Percentiles rank a stretch among this genome's conserved stretches.
Evolutionary conservation across 2,888 invertebrate genomes (phyloP).

Genomic region (Euclidia mi): DNA sequence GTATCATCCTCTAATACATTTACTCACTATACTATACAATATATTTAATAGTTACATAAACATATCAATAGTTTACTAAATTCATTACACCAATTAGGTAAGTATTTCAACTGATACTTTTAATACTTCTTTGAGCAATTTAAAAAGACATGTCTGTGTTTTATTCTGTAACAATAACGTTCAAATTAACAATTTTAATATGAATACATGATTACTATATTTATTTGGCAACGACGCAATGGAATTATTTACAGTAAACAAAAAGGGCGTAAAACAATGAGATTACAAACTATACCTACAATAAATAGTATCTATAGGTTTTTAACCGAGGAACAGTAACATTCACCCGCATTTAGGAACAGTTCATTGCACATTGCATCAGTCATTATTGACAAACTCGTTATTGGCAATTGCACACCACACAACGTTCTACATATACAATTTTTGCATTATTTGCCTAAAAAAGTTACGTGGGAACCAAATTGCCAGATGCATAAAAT

Average conservation of each 20-base stretch:
- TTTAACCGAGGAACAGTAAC: slow-evolving; percentile 59
- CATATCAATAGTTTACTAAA: slow-evolving; percentile 18
- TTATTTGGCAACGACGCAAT: slow-evolving; percentile 54
- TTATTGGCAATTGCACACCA: slow-evolving; percentile 45
- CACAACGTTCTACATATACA: slow-evolving; percentile 38
- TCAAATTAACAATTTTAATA: slow-evolving; percentile 2
- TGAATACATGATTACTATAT: slow-evolving; percentile 30
- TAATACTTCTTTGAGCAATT: slow-evolving; percentile 47
- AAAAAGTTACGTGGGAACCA: slow-evolving; percentile 54
- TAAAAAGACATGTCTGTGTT: slow-evolving; percentile 18
- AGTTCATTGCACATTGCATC: slow-evolving; percentile 50
- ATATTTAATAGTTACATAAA: slow-evolving; percentile 9
- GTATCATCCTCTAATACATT: slow-evolving; percentile 28
- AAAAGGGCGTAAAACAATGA: slow-evolving; percentile 52
- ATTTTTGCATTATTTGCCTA: slow-evolving; percentile 30
- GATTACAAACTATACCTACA: slow-evolving; percentile 48
- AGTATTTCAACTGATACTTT: slow-evolving; percentile 28
- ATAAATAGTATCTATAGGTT: slow-evolving; percentile 57
- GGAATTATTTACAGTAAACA: slow-evolving; percentile 52
- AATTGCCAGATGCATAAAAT: slow-evolving; percentile 37
- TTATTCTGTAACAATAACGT: slow-evolving; percentile 15
- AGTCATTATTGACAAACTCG: slow-evolving; percentile 40
- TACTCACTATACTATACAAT: slow-evolving; percentile 7
- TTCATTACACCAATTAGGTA: slow-evolving; percentile 20
- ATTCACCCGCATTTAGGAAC: slow-evolving; percentile 52